Evolutionary conservation across 2,888 invertebrate species (phyloP).

Genomic region (Gerris lacustris): DNA sequence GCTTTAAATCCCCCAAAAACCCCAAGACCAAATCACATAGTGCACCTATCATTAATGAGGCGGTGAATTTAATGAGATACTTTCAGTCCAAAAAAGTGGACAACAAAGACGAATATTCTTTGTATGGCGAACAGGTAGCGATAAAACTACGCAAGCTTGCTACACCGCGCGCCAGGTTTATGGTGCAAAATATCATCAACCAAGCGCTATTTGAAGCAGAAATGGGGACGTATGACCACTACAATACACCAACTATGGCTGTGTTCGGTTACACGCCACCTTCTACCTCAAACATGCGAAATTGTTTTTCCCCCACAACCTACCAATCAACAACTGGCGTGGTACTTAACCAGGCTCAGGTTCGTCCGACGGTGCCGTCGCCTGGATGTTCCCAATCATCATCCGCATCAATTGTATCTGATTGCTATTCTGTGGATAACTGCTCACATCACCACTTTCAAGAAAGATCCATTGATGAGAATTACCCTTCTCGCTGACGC

Average conservation of each 20-base stretch:
- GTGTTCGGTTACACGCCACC: conserved; percentile 5
- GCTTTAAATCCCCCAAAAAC: conserved; percentile 16
- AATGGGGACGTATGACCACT: conserved; percentile 15
- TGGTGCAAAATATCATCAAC: conserved; percentile 18
- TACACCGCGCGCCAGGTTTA: conserved; percentile 15
- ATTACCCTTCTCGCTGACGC: too few relatives aligned
- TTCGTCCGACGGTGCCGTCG: too few relatives aligned
- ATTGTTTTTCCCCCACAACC: neutral
- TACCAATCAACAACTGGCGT: conserved; percentile 3
- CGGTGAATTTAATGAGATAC: conserved; percentile 18
- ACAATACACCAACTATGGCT: conserved; percentile 6
- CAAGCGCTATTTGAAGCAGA: conserved; percentile 20
- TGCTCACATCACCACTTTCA: too few relatives aligned
- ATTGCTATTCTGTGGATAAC: too few relatives aligned
- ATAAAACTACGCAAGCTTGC: conserved; percentile 16
- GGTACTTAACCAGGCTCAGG: too few relatives aligned
- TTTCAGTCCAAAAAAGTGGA: conserved; percentile 17
- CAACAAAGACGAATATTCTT: too few relatives aligned
- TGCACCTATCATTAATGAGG: conserved; percentile 17
- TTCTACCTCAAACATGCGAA: conserved; percentile 7
- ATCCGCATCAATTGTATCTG: too few relatives aligned
- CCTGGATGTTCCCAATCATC: too few relatives aligned
- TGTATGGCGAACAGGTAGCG: too few relatives aligned
- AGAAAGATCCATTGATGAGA: too few relatives aligned
- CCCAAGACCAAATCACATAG: conserved; percentile 5